Base-by-base conservation (phyloP, 2,888 invertebrate species). In the Andrena flavipes region DNA sequence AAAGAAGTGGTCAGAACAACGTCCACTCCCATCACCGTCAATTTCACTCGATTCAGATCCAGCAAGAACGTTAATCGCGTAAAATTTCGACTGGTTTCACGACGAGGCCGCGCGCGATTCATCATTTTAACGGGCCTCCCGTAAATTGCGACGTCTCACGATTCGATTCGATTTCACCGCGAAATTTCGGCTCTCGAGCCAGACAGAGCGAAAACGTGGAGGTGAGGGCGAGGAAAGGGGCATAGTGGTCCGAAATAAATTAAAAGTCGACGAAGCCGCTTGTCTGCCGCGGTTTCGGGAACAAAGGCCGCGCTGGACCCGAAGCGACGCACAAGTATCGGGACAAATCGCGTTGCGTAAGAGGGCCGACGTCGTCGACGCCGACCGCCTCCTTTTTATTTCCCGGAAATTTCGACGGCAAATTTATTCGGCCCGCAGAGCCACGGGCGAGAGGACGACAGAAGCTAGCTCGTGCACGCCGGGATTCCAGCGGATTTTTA, bases 401-500 rank as follows among this genome's bases (percentile, higher is more conserved):
- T 91, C 91, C 90, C 85, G 90, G 92, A 93, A 92, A 91, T 91
- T 85, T 86, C 85, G 80, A 63, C 84, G 79, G 64, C 75, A 89
- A 89, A 92, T 92, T 91, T 90, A 91, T 90, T 90, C 90, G 84
- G 62, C 90, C 88, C 88, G 78, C 69, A 64, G 79, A 77, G 76
- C 83, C 68, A 84, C 77, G 75, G 83, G 76, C 88, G 68, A 82
- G 74, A 85, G 71, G 82, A 85, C 73, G 79, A 80, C 77, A 84
- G 80, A 67, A 70, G 56, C 68, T 33, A 54, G 23, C 6, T 35
- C 56, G 26, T 63, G 30, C 63, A 35, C 60, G 54, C 42, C 29
- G 0, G 60, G 30, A n/a, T 26, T 56, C 63, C 16, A 64, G 68
- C 56, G 51, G 13, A 42, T 10, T 67, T 80, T 35, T 49, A 49